These are phyloP conservation scores for Meloidogyne exigua DNA, from an alignment of 1,140 invertebrate genomes.

Conservation along the genomic window DNA sequence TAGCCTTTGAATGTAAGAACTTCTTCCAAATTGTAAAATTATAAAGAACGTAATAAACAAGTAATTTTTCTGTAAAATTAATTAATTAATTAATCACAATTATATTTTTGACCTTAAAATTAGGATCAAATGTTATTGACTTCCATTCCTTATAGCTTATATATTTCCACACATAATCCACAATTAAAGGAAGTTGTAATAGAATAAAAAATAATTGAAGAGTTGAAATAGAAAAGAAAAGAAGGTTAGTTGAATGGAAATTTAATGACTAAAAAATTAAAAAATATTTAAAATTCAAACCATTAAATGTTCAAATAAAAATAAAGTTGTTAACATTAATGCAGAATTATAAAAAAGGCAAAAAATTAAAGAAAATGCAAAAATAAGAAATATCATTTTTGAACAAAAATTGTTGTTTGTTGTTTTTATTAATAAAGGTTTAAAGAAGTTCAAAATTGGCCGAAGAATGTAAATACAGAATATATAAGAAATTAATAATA, in stretches of 20 bases:
- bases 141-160: conserved; percentile 9
- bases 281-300: background rate
- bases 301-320: background rate
- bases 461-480: background rate
- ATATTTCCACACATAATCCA: conserved; percentile 11
- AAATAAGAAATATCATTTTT: background rate
- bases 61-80: background rate
- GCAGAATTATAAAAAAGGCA: background rate
- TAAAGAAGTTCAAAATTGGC: background rate
- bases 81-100: background rate
- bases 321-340: background rate
- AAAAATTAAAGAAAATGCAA: background rate
- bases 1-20: background rate
- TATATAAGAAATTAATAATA: conserved; percentile 2
- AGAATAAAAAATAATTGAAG: background rate
- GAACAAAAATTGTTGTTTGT: background rate
- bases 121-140: background rate
- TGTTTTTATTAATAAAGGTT: background rate
- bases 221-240: conserved; percentile 7
- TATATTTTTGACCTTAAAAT: background rate
- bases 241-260: background rate
- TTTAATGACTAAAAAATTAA: background rate
- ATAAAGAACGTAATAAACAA: background rate
- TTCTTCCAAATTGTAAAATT: background rate
- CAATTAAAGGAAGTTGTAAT: conserved; percentile 2